Evolutionary conservation across 2,888 invertebrate genomes (phyloP), one percentile per base, ranked within the genome.

Genomic region (Ichneumon xanthorius): DNA sequence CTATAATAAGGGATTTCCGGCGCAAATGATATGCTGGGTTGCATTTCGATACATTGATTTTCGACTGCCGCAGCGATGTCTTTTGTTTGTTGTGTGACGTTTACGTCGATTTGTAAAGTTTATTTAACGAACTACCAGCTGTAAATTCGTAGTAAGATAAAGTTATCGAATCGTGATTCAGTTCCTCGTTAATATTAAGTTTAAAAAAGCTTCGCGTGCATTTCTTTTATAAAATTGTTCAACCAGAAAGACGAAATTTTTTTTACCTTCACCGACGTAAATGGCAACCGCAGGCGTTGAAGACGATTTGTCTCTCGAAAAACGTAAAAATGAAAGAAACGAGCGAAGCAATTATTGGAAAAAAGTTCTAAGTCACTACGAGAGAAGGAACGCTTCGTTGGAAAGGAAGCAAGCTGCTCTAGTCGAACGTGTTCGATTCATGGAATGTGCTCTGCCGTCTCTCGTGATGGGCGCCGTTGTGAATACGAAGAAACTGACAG

Each of bases 401-500:
- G 89, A 91, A 61, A 88, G 80, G 65, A 89, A 89, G 30, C 90
- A 90, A 53, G 89, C 88, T 6, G 91, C 86, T 33, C 82, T 92
- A 14, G 80, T 86, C 6, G 90, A 91, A 67, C 88, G 89, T 73
- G 89, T 92, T 6, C 88, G 87, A 61, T 90, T 91, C 53, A 92
- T 92, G 89, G 92, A 92, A 63, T 91, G 89, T 53, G 89, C 91
- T 4, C 83, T 92, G 48, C 91, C 92, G 0, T 90, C 91, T 5
- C 84, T 92, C 33, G 67, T 92, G 6, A 89, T 92, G 88, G 87
- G 89, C 0, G 89, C 88, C 3, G 86, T 89, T 14, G 87, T 88
- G 16, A 87, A 86, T 63, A 73, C 82, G 11, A 87, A 86, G 26
- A 77, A 76, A 53, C 50, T 48, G 58, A 50, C 83, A 6, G 78